Percentiles rank a stretch among this genome's conserved stretches.
These are phyloP conservation scores for Neotragus moschatus DNA, from an alignment of 2,113 vertebrate genomes.

Conservation along the genomic window DNA sequence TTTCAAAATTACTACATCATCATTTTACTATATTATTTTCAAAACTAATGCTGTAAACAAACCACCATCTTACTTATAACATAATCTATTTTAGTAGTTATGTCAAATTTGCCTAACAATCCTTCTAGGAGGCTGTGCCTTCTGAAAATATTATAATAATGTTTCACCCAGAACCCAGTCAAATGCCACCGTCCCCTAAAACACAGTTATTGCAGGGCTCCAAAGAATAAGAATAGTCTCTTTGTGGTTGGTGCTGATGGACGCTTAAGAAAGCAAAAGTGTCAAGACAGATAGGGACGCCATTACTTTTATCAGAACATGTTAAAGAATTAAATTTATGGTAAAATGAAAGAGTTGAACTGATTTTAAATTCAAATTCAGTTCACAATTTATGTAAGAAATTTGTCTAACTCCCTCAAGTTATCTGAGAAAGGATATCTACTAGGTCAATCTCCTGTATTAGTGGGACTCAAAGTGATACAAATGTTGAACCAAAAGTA, in stretches of 20 bases:
- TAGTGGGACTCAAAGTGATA: background rate
- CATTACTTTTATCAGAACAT: background rate
- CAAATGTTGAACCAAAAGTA: background rate
- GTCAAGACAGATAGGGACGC: background rate
- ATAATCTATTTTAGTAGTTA: background rate
- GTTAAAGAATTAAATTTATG: background rate
- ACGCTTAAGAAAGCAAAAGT: background rate
- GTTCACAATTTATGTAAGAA: background rate
- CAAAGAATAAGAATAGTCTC: background rate
- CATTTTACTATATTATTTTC: background rate
- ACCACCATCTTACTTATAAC: background rate
- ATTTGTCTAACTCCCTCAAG: background rate
- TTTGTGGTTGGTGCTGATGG: background rate
- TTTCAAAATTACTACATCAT: background rate
- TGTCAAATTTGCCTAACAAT: background rate
- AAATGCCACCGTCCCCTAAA: background rate
- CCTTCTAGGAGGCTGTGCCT: background rate
- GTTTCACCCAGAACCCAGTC: background rate
- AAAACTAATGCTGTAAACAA: background rate
- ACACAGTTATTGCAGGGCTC: background rate
- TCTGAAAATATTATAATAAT: background rate
- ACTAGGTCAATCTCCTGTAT: background rate
- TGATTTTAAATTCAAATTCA: constrained; percentile 39
- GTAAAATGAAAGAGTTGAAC: background rate
- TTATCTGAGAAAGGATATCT: background rate